Evolutionary conservation across 2,797 vertebrate species (phyloP).

Genomic region (Dendrocincla fuliginosa): DNA sequence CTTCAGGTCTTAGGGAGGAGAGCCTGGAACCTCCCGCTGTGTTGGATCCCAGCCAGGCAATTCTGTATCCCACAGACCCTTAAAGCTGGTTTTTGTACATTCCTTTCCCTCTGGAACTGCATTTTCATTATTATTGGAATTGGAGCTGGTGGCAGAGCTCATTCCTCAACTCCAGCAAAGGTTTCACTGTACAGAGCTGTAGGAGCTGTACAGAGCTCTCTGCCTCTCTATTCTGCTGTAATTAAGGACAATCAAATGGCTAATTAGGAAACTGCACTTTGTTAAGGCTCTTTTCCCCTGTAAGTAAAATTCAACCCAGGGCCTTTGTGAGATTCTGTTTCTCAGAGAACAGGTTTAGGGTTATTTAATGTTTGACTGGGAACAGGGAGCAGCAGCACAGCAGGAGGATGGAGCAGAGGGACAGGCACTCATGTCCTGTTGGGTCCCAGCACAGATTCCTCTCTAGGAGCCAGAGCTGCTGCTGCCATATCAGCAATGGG

Average conservation of each 20-base stretch:
- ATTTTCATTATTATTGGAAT: not conserved
- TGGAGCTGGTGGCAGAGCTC: not conserved
- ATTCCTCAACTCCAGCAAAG: not conserved
- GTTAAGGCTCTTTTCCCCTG: not conserved
- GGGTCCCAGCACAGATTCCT: fast-evolving
- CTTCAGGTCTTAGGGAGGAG: not conserved
- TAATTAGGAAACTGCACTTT: conserved; percentile 1
- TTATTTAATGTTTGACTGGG: not conserved
- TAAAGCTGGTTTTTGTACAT: fast-evolving
- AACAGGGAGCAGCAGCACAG: not conserved
- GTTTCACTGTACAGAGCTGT: not conserved
- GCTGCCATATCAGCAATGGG: fast-evolving
- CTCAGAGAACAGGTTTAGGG: not conserved
- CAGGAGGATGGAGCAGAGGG: fast-evolving
- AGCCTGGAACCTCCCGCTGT: not conserved
- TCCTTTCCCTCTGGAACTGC: not conserved
- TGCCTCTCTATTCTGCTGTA: not conserved
- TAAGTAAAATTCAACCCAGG: not conserved
- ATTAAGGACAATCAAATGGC: not conserved
- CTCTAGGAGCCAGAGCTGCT: fast-evolving
- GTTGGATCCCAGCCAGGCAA: not conserved
- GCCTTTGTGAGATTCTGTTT: not conserved
- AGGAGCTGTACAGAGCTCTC: not conserved
- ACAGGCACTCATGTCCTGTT: not conserved
- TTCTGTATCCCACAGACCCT: not conserved